Percentiles rank a stretch among this genome's conserved stretches.
Evolutionary conservation across 2,797 vertebrate genomes (phyloP).

Genomic region (Rhabdomys pumilio): DNA sequence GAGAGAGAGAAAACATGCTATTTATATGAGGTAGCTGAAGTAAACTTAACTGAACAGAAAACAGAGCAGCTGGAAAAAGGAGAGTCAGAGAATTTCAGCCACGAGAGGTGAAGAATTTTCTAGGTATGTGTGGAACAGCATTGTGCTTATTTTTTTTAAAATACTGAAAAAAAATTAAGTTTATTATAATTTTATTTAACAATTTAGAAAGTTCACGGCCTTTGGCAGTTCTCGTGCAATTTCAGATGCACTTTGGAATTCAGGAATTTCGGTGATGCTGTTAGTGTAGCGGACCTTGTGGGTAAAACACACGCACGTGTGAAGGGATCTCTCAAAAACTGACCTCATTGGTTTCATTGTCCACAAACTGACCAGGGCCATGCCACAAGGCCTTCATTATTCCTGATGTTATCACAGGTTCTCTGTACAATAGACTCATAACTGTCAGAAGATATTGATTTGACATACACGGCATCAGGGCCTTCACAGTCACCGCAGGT

Average conservation of each 20-base stretch:
- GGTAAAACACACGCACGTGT: background rate
- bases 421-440: background rate
- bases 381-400: background rate
- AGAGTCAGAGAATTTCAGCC: background rate
- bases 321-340: background rate
- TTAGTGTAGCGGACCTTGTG: background rate
- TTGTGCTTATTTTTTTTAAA: background rate
- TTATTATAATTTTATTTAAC: background rate
- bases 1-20: too few relatives aligned
- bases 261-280: background rate
- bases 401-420: background rate
- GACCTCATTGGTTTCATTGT: background rate
- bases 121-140: background rate
- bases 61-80: background rate
- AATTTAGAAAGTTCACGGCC: background rate
- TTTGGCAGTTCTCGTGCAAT: background rate
- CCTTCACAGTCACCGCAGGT: background rate
- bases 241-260: background rate
- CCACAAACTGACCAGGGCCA: background rate
- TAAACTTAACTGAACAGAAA: background rate
- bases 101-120: background rate
- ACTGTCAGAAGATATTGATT: background rate
- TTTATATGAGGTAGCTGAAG: background rate
- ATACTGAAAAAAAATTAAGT: background rate
- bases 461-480: background rate